A percentile compares a stretch with the other conserved stretches of the same genome.
These are phyloP conservation scores for Aphrophora alni DNA, from an alignment of 2,888 invertebrate genomes.

Conservation along the genomic window DNA sequence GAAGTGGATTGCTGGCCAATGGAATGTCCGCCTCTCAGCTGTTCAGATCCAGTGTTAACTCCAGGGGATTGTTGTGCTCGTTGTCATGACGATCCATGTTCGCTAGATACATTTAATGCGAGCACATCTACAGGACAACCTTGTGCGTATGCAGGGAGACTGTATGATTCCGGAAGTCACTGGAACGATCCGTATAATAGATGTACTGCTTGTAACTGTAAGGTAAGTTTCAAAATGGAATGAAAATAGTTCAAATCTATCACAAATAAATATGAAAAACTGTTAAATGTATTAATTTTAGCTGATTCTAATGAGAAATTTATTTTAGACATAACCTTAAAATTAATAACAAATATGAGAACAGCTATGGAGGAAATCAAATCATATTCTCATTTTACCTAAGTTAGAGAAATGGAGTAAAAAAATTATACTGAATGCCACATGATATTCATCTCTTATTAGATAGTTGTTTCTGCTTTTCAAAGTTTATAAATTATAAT, in stretches of 20 bases:
- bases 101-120: conserved; percentile 49
- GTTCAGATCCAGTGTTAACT: conserved; percentile 67
- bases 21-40: conserved; percentile 76
- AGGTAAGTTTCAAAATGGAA: conserved; percentile 62
- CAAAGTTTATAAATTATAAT: too few species aligned
- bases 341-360: too few species aligned
- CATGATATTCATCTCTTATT: too few species aligned
- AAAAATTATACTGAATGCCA: too few species aligned
- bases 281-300: not conserved
- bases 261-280: not conserved
- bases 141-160: conserved; percentile 67
- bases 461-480: too few species aligned
- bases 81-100: conserved; percentile 69
- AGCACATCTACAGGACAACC: conserved; percentile 60
- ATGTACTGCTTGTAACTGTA: conserved; percentile 76
- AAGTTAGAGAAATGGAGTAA: too few species aligned
- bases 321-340: too few species aligned
- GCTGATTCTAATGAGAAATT: not conserved
- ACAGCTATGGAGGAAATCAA: too few species aligned
- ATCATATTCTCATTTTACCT: too few species aligned
- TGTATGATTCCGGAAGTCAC: conserved; percentile 65
- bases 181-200: conserved; percentile 68
- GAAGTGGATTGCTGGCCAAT: conserved; percentile 90
- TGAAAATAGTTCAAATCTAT: not conserved
- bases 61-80: conserved; percentile 75